Base-by-base conservation (phyloP, 2,797 vertebrate species). In the Pseudomugil gertrudae region DNA sequence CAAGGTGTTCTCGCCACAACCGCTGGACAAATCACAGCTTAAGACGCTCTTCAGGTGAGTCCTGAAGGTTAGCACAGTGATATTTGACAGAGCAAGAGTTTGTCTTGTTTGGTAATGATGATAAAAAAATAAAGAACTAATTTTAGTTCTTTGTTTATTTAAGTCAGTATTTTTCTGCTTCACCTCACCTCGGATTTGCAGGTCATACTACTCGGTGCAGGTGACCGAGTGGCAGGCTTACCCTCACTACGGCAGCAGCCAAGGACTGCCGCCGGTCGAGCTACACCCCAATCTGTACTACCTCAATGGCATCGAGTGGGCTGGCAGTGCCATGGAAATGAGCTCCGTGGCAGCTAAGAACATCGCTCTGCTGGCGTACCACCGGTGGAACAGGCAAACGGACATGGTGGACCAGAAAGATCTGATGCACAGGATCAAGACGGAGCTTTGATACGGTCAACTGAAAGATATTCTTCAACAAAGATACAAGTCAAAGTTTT, bases 391-490 rank as follows among this genome's bases (percentile, higher is more conserved):
- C 83, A 92, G 95, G 65, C 95, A 98, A 57, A 87, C 94, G 2
- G 97, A 98, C 77, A 98, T 97, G 94, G 95, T 99, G 26, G 97
- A 99, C 91, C 98, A 98, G 86, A 97, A 93, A 82, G 98, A 99
- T 77, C 92, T 99, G 79, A 95, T 99, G 93, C 98, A 99, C 91
- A 96, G 96, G 85, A 95, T 99, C 82, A 99, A 99, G 90, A 98
- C 96, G 0, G 98, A 99, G 78, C 92, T 99, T 83, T 99, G 94
- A 98, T 75, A 35, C 14, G 23, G 3, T 62, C 11, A 30, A 2
- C 27, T 3, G 11, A 36, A 32, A 32, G 30, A 36, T 19, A 38
- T 0, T 2, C n/a, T 29, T 48, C 8, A 30, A 30, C 24, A 9
- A 38, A 52, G 38, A 61, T 21, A 9, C n/a, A 24, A 1, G 5